Conservation (phyloP, 2,113 vertebrate species). For the Hippoglossus stenolepis region DNA sequence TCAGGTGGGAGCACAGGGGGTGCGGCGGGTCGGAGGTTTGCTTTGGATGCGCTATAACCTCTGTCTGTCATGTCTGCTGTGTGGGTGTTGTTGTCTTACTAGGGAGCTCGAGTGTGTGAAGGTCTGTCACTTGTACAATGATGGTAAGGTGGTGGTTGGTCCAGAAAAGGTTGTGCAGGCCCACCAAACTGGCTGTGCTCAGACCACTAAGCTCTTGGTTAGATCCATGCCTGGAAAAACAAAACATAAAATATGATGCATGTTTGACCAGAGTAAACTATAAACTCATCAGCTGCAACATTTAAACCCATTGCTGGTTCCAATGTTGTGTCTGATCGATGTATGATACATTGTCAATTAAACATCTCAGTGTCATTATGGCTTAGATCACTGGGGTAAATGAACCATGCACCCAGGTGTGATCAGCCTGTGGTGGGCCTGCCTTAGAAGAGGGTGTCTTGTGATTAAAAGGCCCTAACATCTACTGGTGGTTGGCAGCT, state of each 20-base stretch:
- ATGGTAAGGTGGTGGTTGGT: neutral
- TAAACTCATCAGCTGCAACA: neutral
- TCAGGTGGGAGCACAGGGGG: conserved; percentile 89
- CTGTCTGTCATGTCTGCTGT: conserved; percentile 88
- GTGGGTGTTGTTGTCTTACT: neutral
- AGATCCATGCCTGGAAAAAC: conserved; percentile 61
- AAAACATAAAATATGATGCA: neutral
- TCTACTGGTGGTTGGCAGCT: too few species aligned
- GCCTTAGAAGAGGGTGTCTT: too few species aligned
- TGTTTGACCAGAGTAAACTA: neutral
- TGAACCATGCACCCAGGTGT: too few species aligned
- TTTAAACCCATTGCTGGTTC: too few species aligned
- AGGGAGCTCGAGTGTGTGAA: neutral
- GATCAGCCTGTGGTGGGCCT: too few species aligned
- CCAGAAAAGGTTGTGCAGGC: neutral
- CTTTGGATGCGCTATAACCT: conserved; percentile 82
- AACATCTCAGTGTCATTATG: too few species aligned
- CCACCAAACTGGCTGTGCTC: conserved; percentile 45
- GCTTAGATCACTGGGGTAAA: too few species aligned
- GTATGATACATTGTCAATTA: too few species aligned
- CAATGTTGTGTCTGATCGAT: too few species aligned
- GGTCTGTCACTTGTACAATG: too few species aligned
- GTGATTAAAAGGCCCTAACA: too few species aligned
- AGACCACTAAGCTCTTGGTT: conserved; percentile 14
- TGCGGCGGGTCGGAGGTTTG: conserved; percentile 76